These are phyloP conservation scores for Pseudolaguvia tuberculata DNA, from an alignment of 2,113 vertebrate genomes.

Conservation along the genomic window DNA sequence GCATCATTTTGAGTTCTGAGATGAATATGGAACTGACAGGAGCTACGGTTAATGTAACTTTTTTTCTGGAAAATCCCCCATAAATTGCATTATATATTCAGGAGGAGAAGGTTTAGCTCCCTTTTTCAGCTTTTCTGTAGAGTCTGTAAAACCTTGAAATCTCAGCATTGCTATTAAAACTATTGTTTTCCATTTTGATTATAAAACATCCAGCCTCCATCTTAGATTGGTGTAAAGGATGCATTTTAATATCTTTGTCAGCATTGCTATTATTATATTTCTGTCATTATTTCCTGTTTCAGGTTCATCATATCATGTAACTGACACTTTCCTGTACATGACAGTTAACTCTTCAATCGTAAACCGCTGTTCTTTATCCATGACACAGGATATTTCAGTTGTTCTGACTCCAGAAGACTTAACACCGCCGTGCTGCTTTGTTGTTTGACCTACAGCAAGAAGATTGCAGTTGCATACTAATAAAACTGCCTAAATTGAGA, in stretches of 20 bases:
- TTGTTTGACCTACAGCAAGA: conserved; percentile 49
- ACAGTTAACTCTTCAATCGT: too few species aligned
- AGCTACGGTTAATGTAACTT: conserved; percentile 38
- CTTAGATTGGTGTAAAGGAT: not conserved
- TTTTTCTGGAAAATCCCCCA: conserved; percentile 4
- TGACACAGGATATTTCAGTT: not conserved
- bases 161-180: not conserved
- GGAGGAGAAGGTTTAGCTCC: conserved; percentile 33
- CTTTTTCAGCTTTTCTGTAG: conserved; percentile 25
- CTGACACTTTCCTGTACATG: too few species aligned
- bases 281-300: too few species aligned
- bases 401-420: conserved; percentile 6
- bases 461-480: conserved; percentile 49
- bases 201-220: too few species aligned
- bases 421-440: conserved; percentile 31
- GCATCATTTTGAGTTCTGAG: conserved; percentile 50
- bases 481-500: conserved; percentile 46
- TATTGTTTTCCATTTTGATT: conserved; percentile 14
- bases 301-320: too few species aligned
- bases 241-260: too few species aligned
- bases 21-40: conserved; percentile 41
- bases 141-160: conserved; percentile 3
- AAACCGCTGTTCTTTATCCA: not conserved
- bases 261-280: too few species aligned
- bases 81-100: conserved; percentile 50